Conservation (phyloP, 2,113 vertebrate species). For the Polypterus senegalus region DNA sequence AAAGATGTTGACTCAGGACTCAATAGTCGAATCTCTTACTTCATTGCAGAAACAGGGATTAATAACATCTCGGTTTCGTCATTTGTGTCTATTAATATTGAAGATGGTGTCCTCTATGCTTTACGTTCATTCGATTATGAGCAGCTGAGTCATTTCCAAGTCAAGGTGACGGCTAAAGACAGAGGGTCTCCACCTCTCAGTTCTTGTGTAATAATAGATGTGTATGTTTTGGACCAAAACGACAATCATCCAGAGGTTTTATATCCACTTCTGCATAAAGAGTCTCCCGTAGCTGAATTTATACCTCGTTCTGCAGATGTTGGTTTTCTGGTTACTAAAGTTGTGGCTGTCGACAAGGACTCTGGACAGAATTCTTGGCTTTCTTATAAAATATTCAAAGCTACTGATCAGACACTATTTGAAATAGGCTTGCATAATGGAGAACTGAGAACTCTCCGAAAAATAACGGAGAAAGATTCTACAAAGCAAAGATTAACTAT, state of each 20-base stretch:
- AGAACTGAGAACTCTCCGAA: slow-evolving; percentile 57
- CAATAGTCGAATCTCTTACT: slow-evolving; percentile 6
- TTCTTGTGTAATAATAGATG: slow-evolving; percentile 38
- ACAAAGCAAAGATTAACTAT: slow-evolving; percentile 56
- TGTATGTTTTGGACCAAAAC: background rate
- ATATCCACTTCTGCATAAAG: background rate
- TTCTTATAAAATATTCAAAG: no score
- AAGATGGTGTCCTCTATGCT: slow-evolving; percentile 4
- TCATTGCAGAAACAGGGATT: background rate
- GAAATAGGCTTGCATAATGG: slow-evolving; percentile 56
- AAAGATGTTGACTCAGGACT: background rate
- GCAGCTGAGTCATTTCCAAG: background rate
- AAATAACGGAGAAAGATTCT: slow-evolving; percentile 52
- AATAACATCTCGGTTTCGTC: slow-evolving; percentile 1
- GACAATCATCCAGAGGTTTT: background rate
- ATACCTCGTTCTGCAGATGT: slow-evolving; percentile 43
- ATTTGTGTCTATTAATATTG: slow-evolving; percentile 10
- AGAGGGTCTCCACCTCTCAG: slow-evolving; percentile 21
- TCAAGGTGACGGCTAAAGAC: slow-evolving; percentile 6
- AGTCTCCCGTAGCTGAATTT: slow-evolving; percentile 6
- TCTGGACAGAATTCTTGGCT: no score
- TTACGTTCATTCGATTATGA: slow-evolving; percentile 8
- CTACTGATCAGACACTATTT: slow-evolving; percentile 61
- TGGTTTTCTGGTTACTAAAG: no score
- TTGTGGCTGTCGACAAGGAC: no score